Conservation (phyloP, 2,113 vertebrate species). For the Herpetotheres cachinnans region DNA sequence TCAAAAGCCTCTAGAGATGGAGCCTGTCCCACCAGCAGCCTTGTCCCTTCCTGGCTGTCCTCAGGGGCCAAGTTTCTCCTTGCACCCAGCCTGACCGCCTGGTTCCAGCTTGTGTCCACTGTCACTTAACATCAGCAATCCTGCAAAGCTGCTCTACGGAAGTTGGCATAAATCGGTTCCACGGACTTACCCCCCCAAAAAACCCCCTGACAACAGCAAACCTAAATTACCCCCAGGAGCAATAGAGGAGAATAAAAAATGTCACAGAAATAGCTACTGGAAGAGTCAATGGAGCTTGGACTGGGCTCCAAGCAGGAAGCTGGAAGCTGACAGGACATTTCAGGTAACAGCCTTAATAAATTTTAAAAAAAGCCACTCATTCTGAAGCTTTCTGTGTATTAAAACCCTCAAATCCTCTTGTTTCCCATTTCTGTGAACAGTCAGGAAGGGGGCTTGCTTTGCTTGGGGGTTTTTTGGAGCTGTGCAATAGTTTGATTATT, state of each 20-base stretch:
- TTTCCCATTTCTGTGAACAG: neutral
- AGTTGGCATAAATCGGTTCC: neutral
- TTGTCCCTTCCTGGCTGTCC: neutral
- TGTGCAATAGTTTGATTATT: neutral
- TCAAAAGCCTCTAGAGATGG: neutral
- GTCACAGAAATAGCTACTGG: neutral
- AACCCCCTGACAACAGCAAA: neutral
- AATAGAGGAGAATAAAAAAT: neutral
- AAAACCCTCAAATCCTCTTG: neutral
- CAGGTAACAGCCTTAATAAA: neutral
- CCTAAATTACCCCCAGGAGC: neutral
- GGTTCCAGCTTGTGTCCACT: neutral
- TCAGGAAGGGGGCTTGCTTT: neutral
- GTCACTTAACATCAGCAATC: neutral
- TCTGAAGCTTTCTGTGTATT: neutral
- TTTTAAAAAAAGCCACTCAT: neutral
- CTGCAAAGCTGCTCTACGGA: neutral
- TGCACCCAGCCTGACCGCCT: neutral
- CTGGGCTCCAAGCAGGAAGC: neutral
- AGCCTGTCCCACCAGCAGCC: neutral
- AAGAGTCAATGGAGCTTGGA: neutral
- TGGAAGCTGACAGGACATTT: neutral
- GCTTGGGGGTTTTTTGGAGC: neutral
- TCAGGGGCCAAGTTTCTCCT: neutral
- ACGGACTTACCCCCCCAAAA: neutral